Conservation (phyloP, 2,888 invertebrate species). For the Cosmorhoe ocellata region DNA sequence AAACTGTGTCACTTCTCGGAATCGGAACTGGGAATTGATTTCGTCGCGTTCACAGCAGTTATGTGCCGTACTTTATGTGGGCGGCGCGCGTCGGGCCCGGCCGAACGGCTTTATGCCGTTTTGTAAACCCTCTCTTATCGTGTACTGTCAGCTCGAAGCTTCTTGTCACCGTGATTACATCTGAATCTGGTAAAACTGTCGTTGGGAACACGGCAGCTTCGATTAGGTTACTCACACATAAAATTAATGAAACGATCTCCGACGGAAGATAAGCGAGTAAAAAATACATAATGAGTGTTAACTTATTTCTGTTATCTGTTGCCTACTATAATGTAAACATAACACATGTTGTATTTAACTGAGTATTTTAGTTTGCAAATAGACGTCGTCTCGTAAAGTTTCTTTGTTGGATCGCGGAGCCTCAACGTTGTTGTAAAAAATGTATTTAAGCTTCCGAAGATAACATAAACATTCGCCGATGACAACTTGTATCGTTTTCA, state of each 20-base stretch:
- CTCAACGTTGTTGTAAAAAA: constrained; percentile 50
- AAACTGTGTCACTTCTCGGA: constrained; percentile 81
- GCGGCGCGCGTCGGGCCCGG: constrained; percentile 39
- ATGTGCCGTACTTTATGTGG: constrained; percentile 74
- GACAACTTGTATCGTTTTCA: constrained; percentile 69
- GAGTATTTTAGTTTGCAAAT: constrained; percentile 35
- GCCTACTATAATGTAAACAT: constrained; percentile 32
- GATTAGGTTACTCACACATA: constrained; percentile 68
- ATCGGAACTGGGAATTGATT: constrained; percentile 81
- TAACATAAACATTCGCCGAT: constrained; percentile 64
- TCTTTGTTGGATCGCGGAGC: constrained; percentile 43
- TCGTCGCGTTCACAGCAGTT: constrained; percentile 77
- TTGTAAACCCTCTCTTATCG: constrained; percentile 69
- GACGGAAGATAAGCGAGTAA: constrained; percentile 51
- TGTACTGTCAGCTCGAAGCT: constrained; percentile 64
- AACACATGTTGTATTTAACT: constrained; percentile 31
- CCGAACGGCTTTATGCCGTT: constrained; percentile 44
- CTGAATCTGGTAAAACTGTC: constrained; percentile 71
- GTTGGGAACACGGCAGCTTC: constrained; percentile 64
- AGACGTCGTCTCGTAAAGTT: constrained; percentile 36
- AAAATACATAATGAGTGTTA: constrained; percentile 42
- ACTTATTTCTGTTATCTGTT: constrained; percentile 40
- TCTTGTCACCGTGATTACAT: constrained; percentile 75
- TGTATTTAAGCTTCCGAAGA: constrained; percentile 54
- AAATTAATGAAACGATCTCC: constrained; percentile 69